Conservation (phyloP, 2,888 invertebrate species). For the Eristalis arbustorum region DNA sequence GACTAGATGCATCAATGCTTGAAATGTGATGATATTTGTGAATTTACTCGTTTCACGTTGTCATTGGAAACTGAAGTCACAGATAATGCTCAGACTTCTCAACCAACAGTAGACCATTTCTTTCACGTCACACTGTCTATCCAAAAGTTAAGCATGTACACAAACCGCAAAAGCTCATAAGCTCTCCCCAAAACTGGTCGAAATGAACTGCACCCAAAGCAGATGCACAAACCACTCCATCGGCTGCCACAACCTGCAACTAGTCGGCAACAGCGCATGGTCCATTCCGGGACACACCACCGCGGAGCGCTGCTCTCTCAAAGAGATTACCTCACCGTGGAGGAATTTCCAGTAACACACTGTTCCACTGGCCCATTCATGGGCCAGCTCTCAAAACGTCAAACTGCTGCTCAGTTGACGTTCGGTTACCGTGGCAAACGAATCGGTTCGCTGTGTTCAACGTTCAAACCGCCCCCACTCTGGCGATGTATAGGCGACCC, state of each 20-base stretch:
- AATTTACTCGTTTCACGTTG: no score
- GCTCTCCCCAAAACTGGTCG: not conserved
- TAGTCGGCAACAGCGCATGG: constrained; percentile 19
- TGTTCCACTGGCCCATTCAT: constrained; percentile 21
- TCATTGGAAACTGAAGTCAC: no score
- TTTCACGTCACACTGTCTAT: no score
- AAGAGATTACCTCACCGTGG: not conserved
- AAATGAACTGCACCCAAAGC: not conserved
- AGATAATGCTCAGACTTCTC: no score
- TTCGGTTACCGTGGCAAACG: constrained; percentile 61
- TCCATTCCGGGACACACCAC: not conserved
- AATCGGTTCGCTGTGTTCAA: constrained; percentile 54
- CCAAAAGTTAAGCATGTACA: not conserved
- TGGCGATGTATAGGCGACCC: constrained; percentile 51
- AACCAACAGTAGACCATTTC: no score
- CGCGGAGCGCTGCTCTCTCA: not conserved
- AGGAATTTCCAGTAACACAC: constrained; percentile 10
- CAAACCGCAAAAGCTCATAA: not conserved
- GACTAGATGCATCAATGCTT: no score
- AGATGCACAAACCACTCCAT: not conserved
- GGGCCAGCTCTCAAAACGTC: constrained; percentile 55
- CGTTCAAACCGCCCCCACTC: not conserved
- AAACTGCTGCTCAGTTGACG: constrained; percentile 64
- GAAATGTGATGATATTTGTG: no score
- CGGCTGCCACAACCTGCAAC: not conserved